Evolutionary conservation across 2,113 vertebrate genomes (phyloP).

Genomic region (Sclerurus mexicanus): DNA sequence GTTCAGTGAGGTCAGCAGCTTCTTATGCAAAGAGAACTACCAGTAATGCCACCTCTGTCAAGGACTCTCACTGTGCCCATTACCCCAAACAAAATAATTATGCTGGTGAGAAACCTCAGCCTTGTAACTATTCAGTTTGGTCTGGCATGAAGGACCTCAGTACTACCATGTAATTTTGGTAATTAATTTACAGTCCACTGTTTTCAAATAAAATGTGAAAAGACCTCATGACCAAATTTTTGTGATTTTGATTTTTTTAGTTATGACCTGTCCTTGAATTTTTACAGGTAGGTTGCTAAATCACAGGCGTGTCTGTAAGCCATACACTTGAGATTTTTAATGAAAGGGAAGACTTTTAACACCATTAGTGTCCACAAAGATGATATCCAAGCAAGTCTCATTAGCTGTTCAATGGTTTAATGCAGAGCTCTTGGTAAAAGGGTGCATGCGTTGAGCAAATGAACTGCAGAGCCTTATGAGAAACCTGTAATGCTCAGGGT

Average conservation of each 20-base stretch:
- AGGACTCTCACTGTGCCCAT: neutral
- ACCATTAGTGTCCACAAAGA: neutral
- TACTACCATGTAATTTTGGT: neutral
- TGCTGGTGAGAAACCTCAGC: neutral
- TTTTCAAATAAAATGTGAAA: slow-evolving; percentile 46
- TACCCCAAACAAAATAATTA: neutral
- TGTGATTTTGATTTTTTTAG: neutral
- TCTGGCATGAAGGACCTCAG: neutral
- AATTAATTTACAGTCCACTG: neutral
- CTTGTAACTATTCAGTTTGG: neutral
- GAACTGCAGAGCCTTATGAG: neutral
- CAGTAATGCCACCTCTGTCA: neutral
- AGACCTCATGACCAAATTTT: neutral
- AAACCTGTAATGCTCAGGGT: neutral
- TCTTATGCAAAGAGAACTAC: neutral
- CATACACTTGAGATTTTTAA: neutral
- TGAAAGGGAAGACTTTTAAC: neutral
- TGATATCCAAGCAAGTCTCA: neutral
- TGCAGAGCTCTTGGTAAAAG: neutral
- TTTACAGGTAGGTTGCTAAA: neutral
- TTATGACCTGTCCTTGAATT: neutral
- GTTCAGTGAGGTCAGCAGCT: neutral
- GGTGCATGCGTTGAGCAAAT: rapidly evolving
- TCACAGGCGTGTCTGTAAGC: neutral
- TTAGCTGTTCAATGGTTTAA: neutral